Base-by-base conservation (phyloP, 2,888 invertebrate species). In the Rhamnusium bicolor region DNA sequence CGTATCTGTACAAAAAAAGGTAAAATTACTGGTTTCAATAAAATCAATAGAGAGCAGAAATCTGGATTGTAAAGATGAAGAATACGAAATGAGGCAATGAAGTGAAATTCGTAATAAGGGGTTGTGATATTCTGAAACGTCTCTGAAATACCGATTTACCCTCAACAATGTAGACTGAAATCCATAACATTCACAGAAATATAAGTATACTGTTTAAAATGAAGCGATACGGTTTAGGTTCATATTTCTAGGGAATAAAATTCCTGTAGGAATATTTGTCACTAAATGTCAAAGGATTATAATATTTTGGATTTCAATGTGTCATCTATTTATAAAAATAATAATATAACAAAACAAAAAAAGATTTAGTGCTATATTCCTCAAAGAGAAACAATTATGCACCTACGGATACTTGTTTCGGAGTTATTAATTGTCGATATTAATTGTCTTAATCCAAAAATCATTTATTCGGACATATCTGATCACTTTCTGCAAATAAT, bases 21-120 rank as follows among this genome's bases (percentile, higher is more conserved):
- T 46, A 21, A 67, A 66, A 67, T 46, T 67, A 53, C 27, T 14
- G 46, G 47, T 71, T 71, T 51, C 60, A 32, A 60, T 65, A 74
- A 77, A 77, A 77, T 74, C 73, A 68, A 77, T 73, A 71, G 40
- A 32, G 46, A 58, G 54, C 67, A 72, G 73, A 70, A 76, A 74
- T 76, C 73, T 70, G 67, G 56, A 73, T 66, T 62, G 69, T 69
- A 71, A 70, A 73, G 72, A 76, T 74, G 67, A 73, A 74, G 76
- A 76, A 76, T 76, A 72, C 74, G 62, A 69, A 74, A 74, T 77
- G 74, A 73, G 73, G 72, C 71, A 69, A 53, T 53, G 53, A 61
- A 69, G 60, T 40, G 49, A 61, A 56, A 69, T 69, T 51, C 60
- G 61, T 60, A 69, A 60, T 61, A 51, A 69, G 60, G 32, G 61